Conservation (phyloP, 2,113 vertebrate genomes). For the Ceuthmochares aereus region DNA sequence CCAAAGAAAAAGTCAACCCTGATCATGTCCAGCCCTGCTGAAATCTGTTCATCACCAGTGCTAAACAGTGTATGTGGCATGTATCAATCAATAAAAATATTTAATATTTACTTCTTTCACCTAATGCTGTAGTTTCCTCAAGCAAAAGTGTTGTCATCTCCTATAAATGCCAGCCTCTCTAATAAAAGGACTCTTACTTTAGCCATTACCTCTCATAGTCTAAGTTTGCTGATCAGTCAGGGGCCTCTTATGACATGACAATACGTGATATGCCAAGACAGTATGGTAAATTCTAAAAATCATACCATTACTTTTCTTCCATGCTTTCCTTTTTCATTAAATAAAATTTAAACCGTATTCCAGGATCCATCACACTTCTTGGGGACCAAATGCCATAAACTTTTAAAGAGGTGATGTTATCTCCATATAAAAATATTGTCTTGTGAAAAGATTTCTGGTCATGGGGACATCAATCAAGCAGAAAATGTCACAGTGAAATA, state of each 20-base stretch:
- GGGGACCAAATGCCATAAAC: background rate
- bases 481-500: background rate
- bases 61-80: background rate
- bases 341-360: background rate
- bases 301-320: background rate
- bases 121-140: background rate
- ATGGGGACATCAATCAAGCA: background rate
- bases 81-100: background rate
- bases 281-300: background rate
- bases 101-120: background rate
- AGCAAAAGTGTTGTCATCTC: background rate
- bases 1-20: background rate
- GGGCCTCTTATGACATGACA: background rate
- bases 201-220: background rate
- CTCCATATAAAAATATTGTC: background rate
- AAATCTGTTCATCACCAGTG: background rate
- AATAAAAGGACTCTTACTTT: background rate
- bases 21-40: background rate
- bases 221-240: background rate
- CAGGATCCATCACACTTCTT: background rate
- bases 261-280: background rate
- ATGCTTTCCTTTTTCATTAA: background rate
- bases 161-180: background rate
- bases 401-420: background rate
- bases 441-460: background rate